A percentile compares a stretch with the other conserved stretches of the same genome.
Evolutionary conservation across 2,797 vertebrate genomes (phyloP).

Genomic region (Atherinosoma microstoma): DNA sequence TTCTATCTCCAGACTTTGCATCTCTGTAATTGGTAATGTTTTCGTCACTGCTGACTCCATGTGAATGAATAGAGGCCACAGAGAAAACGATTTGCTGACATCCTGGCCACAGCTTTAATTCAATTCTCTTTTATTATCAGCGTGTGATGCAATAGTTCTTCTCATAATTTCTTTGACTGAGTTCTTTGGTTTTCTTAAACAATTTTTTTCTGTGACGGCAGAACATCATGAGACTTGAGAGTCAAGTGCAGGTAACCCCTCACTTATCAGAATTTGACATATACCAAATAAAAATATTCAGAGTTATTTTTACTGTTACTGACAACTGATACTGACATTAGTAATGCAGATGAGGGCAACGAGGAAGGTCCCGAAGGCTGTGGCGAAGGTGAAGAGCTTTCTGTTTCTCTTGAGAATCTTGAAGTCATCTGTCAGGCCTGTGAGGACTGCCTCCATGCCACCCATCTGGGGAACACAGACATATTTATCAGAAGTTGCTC

Average conservation of each 20-base stretch:
- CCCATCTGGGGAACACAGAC: constrained; percentile 88
- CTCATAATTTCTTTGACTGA: constrained; percentile 6
- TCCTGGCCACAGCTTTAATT: constrained; percentile 12
- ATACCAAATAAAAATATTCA: background rate
- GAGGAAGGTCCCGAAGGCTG: constrained; percentile 91
- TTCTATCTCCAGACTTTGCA: constrained; percentile 18
- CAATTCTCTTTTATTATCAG: constrained; percentile 15
- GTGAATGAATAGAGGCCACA: constrained; percentile 23
- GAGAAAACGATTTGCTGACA: constrained; percentile 8
- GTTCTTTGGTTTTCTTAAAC: background rate
- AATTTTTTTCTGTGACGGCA: background rate
- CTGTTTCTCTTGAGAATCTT: constrained; percentile 93
- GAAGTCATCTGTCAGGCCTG: constrained; percentile 94
- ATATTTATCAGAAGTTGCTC: constrained; percentile 2
- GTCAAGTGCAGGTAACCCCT: background rate
- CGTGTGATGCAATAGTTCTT: background rate
- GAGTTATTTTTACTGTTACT: background rate
- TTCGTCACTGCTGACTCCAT: constrained; percentile 3
- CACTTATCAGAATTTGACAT: background rate
- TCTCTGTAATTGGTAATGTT: background rate
- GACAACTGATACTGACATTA: constrained; percentile 86
- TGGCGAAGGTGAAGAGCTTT: constrained; percentile 93
- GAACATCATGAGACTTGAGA: constrained; percentile 4
- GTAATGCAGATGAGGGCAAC: constrained; percentile 93
- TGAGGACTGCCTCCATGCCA: constrained; percentile 98